Evolutionary conservation across 2,113 vertebrate species (phyloP), one percentile per base, ranked within the genome.

Genomic region (Epinephelus moara): DNA sequence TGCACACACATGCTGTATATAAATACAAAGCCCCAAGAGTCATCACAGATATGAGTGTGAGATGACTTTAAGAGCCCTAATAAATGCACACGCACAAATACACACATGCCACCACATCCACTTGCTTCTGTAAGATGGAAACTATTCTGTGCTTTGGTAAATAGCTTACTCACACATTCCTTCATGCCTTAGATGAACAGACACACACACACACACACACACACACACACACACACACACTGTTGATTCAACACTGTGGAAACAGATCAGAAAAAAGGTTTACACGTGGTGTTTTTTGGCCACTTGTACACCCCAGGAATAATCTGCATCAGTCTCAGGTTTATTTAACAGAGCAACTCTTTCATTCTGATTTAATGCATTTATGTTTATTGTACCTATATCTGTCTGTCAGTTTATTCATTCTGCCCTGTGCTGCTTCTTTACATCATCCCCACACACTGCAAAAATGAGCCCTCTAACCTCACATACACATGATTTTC

Each of bases 111-210:
- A 10, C 70, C 59, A 49, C 75, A 82, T 84, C 61, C 71, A 83
- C 57, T 78, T 64, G 69, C 52, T 73, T 74, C 64, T 30, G 64
- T 88, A 70, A 82, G 25, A 68, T 50, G 77, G 88, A 85, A 85
- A 87, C 67, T 80, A 84, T 73, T 81, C 69, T 50, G 53, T 61
- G 67, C 78, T 88, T 73, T 83, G 78, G 86, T 84, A 70, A 53
- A 72, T 21, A 27, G 52, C 64, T 82, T 53, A 59, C 56, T 79
- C 68, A 81, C 67, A 70, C 89, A 84, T 85, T 85, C 66, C 77
- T 75, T 30, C 23, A 60, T 57, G 17, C 30, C 59, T 83, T 8
- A 50, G 53, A 78, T 33, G 52, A 62, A 47, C n/a, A 12, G 25
- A 62, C 42, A 9, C 49, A 50, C 63, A 37, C 25, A 56, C 61